phyloP scores from a whole-genome alignment of 2,113 vertebrate genomes.

The Hippoglossus stenolepis region DNA sequence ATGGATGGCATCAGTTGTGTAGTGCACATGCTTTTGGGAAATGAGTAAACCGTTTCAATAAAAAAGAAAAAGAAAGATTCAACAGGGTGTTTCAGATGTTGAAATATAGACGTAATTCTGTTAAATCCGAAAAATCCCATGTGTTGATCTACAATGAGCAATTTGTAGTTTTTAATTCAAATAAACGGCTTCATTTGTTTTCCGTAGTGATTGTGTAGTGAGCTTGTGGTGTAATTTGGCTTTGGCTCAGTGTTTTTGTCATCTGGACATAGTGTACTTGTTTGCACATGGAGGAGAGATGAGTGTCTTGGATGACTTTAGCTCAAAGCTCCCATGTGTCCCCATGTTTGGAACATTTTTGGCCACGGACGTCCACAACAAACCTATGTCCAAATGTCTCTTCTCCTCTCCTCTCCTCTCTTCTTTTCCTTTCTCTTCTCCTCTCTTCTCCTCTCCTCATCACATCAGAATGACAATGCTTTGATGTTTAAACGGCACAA shows the following conservation, averaged over 20 bases:
- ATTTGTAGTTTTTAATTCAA: constrained; percentile 31
- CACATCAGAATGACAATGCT: constrained; percentile 47
- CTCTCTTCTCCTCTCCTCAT: background rate
- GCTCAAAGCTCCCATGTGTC: background rate
- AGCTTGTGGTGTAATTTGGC: constrained; percentile 39
- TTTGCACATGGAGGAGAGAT: background rate
- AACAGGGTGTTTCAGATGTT: background rate
- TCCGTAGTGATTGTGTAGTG: background rate
- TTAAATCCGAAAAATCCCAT: background rate
- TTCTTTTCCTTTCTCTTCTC: background rate
- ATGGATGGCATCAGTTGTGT: constrained; percentile 4
- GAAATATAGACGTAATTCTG: background rate
- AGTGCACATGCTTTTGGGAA: background rate
- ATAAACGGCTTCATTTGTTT: background rate
- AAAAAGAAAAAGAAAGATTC: too few relatives aligned
- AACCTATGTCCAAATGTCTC: too few relatives aligned
- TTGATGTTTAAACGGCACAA: constrained; percentile 5
- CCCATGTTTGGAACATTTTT: background rate
- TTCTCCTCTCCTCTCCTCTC: background rate
- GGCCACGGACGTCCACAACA: background rate
- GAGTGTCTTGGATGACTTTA: background rate
- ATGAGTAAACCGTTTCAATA: too few relatives aligned
- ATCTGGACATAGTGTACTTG: background rate
- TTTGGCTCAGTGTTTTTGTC: constrained; percentile 29
- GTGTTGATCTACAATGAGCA: constrained; percentile 6